Percentiles rank a stretch among this genome's conserved stretches.
These are phyloP conservation scores for Coluber constrictor DNA, from an alignment of 2,797 vertebrate genomes.

Conservation along the genomic window DNA sequence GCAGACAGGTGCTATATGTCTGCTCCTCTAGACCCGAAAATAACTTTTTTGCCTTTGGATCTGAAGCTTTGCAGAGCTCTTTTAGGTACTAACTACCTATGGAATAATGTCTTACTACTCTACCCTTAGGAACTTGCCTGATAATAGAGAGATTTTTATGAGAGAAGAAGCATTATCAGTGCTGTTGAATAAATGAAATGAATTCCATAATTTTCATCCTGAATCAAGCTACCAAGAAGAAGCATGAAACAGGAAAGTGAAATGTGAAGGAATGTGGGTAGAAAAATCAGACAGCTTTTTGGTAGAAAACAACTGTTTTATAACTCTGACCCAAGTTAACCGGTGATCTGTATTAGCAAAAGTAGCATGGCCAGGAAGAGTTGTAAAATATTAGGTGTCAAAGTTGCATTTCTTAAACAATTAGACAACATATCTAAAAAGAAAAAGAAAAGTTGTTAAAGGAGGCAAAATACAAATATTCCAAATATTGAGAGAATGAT, in stretches of 20 bases:
- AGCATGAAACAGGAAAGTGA: background rate
- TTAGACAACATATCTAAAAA: background rate
- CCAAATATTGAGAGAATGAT: background rate
- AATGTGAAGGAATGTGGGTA: background rate
- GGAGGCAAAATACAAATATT: background rate
- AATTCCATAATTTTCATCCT: background rate
- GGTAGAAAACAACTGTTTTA: background rate
- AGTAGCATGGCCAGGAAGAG: background rate
- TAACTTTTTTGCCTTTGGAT: background rate
- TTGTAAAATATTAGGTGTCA: background rate
- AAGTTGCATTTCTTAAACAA: background rate
- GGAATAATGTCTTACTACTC: background rate
- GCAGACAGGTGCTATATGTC: background rate
- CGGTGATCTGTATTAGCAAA: background rate
- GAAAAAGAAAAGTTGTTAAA: background rate
- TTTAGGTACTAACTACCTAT: background rate
- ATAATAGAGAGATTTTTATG: background rate
- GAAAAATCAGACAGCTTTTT: background rate
- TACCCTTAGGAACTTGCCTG: background rate
- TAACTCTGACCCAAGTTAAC: background rate
- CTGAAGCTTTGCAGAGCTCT: background rate
- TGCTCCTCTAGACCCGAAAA: background rate
- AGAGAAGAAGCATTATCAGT: background rate
- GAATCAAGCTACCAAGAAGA: background rate
- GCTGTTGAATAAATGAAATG: background rate